Percentiles rank a stretch among this genome's conserved stretches.
Evolutionary conservation across 1,140 invertebrate genomes (phyloP).

Genomic region (Odontomachus brunneus): DNA sequence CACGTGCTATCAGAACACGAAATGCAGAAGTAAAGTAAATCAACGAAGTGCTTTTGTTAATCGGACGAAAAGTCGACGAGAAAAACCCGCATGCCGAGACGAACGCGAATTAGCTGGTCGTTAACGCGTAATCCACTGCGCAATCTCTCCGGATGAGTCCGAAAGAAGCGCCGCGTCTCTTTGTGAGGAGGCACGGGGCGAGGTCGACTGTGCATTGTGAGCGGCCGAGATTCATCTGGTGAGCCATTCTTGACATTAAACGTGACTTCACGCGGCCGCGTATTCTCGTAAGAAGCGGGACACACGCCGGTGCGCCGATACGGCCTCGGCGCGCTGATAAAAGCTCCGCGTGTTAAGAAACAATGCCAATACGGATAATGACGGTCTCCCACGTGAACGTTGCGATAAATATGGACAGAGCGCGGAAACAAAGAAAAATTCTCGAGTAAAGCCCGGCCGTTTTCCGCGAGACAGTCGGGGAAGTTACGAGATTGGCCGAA

Average conservation of each 20-base stretch:
- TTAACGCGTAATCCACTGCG: neutral
- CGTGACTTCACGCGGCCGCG: conserved; percentile 32
- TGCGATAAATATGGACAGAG: conserved; percentile 42
- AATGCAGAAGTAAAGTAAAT: neutral
- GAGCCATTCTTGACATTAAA: conserved; percentile 51
- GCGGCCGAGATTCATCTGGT: conserved; percentile 17
- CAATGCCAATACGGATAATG: conserved; percentile 56
- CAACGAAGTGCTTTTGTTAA: neutral
- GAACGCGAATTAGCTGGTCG: neutral
- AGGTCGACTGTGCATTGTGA: conserved; percentile 19
- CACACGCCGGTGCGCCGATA: conserved; percentile 18
- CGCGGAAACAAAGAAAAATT: conserved; percentile 42
- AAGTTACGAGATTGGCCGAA: conserved; percentile 15
- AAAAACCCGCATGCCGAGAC: neutral
- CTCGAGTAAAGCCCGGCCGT: conserved; percentile 14
- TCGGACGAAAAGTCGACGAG: neutral
- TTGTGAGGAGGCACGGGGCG: conserved; percentile 13
- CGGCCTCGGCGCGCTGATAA: conserved; percentile 34
- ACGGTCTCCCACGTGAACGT: conserved; percentile 38
- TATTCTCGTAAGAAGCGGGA: conserved; percentile 44
- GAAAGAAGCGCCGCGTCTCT: conserved; percentile 27
- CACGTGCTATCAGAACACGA: too few relatives aligned
- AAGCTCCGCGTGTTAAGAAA: conserved; percentile 49
- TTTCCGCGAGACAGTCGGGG: conserved; percentile 11
- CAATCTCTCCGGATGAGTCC: conserved; percentile 24